phyloP scores from a whole-genome alignment of 2,888 invertebrate species.

The Harpalus rufipes region DNA sequence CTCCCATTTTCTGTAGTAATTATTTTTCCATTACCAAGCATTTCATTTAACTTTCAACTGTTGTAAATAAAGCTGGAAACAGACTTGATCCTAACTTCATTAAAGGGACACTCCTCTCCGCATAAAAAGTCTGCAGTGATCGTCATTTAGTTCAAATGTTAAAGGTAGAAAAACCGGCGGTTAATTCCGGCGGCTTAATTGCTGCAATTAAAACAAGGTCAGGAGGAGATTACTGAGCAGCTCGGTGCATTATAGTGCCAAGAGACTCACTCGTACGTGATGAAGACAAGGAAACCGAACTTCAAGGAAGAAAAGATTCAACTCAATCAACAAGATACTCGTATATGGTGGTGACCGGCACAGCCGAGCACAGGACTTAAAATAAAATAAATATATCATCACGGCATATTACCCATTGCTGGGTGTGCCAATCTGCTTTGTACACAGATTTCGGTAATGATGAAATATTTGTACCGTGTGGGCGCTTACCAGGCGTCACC shows the following conservation, averaged over 20 bases:
- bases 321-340: background rate
- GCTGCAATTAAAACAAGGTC: conserved; percentile 63
- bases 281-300: conserved; percentile 51
- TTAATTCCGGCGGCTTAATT: conserved; percentile 59
- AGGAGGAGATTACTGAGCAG: conserved; percentile 59
- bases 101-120: background rate
- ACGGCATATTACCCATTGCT: too few species aligned
- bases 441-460: too few species aligned
- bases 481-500: too few species aligned
- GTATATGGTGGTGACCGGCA: too few species aligned
- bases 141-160: conserved; percentile 59
- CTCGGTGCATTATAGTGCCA: conserved; percentile 29
- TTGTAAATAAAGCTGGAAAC: background rate
- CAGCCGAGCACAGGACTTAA: too few species aligned
- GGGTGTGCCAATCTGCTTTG: too few species aligned
- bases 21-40: background rate
- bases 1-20: background rate
- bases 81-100: conserved; percentile 1
- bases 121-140: background rate
- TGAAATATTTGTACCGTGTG: too few species aligned
- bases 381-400: too few species aligned
- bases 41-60: background rate
- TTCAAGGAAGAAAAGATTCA: background rate
- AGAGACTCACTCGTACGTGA: conserved; percentile 39
- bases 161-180: conserved; percentile 51